A percentile compares a stretch with the other conserved stretches of the same genome.
phyloP scores from a whole-genome alignment of 2,888 invertebrate species.

The Tanytarsus gracilentus region DNA sequence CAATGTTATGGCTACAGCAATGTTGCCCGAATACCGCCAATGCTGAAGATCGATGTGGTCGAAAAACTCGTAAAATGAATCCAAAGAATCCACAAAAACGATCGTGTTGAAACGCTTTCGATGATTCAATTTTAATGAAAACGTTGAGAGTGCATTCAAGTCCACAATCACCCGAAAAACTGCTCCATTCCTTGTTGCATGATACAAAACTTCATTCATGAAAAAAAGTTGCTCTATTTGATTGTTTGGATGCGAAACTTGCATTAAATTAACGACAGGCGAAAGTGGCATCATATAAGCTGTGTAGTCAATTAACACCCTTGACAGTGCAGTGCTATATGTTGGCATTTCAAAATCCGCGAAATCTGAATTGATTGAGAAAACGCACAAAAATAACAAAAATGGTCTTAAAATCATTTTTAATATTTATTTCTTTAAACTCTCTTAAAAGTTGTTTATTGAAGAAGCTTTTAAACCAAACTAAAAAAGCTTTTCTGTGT shows the following conservation, averaged over 20 bases:
- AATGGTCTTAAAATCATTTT: background rate
- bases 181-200: background rate
- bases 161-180: background rate
- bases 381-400: background rate
- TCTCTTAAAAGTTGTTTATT: too few species aligned
- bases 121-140: background rate
- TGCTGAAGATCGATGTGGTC: background rate
- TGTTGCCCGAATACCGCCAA: conserved; percentile 17
- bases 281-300: background rate
- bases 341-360: background rate
- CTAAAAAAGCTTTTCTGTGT: background rate
- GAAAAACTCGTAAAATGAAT: background rate
- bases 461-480: too few species aligned
- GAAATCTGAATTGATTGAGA: background rate
- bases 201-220: conserved; percentile 13
- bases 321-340: background rate
- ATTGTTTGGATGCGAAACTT: background rate
- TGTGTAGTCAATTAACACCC: background rate
- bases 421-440: background rate
- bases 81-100: conserved; percentile 1
- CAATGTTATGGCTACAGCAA: background rate
- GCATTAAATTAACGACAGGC: background rate
- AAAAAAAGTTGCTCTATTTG: background rate
- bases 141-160: background rate
- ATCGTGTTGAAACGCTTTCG: background rate